Evolutionary conservation across 1,140 invertebrate genomes (phyloP), one percentile per base, ranked within the genome.

Genomic region (Drosophila lowei): DNA sequence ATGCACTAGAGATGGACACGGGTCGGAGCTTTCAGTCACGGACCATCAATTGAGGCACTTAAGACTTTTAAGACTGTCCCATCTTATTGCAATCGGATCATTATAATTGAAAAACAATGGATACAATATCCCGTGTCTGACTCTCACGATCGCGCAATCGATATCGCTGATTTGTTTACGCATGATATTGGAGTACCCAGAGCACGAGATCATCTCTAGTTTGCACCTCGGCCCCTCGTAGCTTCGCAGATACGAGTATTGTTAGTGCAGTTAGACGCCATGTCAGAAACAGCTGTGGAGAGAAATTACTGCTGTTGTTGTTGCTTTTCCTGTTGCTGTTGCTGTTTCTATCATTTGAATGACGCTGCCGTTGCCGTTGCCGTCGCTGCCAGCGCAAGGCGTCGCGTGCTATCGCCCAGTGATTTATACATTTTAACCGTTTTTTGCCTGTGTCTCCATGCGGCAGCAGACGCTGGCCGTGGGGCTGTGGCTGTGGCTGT

Each of bases 351-450:
- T 47, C 50, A 71, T 53, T 59, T 70, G 49, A 70, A 48, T 54
- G 41, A 41, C 65, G 65, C 15, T 7, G 46, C 23, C 63, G 41
- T 46, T 30, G 46, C 42, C 57, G 58, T 41, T 21, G 58, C 42
- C 60, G 25, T n/a, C 49, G 43, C 54, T 43, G 34, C 46, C 46
- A 66, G 54, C 44, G 41, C 38, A 48, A 64, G 50, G 53, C 30
- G 43, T 74, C 71, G 72, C 71, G 72, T 75, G 72, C 50, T 75
- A 50, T 75, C 50, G 44, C 49, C 38, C 62, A 25, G 54, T 75
- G 72, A 75, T 75, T 75, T 75, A 75, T 75, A 58, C 49, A 59
- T 75, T 75, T 67, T 52, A 75, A 67, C 72, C 64, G 54, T 50
- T 67, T 74, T 74, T 75, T 44, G 18, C 52, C 47, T 57, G 3